Evolutionary conservation across 2,113 vertebrate genomes (phyloP).

Genomic region (Cygnus atratus): DNA sequence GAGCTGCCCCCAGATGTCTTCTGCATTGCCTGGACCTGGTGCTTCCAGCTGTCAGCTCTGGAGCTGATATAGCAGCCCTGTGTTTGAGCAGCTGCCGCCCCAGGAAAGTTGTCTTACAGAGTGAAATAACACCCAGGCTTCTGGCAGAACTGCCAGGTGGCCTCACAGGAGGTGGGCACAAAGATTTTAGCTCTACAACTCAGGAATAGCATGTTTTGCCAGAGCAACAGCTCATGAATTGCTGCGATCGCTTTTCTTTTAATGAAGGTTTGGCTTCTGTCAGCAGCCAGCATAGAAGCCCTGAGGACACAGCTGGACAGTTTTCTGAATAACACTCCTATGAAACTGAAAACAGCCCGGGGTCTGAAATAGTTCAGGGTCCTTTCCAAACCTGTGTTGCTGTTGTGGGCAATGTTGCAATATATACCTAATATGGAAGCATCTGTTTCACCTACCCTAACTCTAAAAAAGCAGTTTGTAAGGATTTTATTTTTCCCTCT

Average conservation of each 20-base stretch:
- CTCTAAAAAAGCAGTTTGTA: not conserved
- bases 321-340: not conserved
- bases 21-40: not conserved
- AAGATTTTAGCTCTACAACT: not conserved
- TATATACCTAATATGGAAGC: not conserved
- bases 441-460: not conserved
- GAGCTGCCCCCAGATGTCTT: not conserved
- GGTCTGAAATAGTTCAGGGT: not conserved
- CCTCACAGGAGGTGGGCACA: not conserved
- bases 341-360: not conserved
- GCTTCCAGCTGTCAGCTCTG: not conserved
- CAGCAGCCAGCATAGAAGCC: not conserved
- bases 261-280: not conserved
- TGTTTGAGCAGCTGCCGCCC: not conserved
- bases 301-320: not conserved
- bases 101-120: not conserved
- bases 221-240: not conserved
- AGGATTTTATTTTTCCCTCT: too few relatives aligned
- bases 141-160: constrained; percentile 1
- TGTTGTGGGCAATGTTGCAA: not conserved
- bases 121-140: not conserved
- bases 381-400: not conserved
- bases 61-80: not conserved
- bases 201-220: not conserved
- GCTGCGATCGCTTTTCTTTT: not conserved